Conservation (phyloP, 2,888 invertebrate genomes). For the Drosophila picticornis region DNA sequence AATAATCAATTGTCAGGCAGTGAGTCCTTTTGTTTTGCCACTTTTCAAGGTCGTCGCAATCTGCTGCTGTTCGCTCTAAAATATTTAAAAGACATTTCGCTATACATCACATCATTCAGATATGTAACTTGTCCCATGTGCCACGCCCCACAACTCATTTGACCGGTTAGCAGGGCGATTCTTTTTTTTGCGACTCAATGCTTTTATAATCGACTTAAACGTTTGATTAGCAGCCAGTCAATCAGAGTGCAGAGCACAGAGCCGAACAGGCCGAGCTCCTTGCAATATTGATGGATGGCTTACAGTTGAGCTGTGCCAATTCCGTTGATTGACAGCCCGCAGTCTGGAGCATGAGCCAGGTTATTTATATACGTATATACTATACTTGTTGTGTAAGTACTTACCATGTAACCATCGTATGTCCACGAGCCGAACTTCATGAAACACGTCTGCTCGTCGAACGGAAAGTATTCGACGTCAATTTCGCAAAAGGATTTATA, state of each 20-base stretch:
- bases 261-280: constrained; percentile 12
- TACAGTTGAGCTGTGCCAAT: constrained; percentile 41
- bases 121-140: not conserved
- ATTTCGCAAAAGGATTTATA: constrained; percentile 99
- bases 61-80: constrained; percentile 21
- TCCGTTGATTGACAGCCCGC: constrained; percentile 63
- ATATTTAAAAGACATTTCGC: constrained; percentile 55
- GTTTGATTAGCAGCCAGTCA: constrained; percentile 62
- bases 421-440: constrained; percentile 98
- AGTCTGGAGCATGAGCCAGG: constrained; percentile 24
- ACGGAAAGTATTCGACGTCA: constrained; percentile 97
- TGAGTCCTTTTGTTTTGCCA: constrained; percentile 22
- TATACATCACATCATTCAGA: not conserved
- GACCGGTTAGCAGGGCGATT: constrained; percentile 2
- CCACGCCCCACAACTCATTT: constrained; percentile 20
- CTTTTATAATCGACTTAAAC: constrained; percentile 75
- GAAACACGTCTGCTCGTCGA: constrained; percentile 97
- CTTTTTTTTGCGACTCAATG: constrained; percentile 65
- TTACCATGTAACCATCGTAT: constrained; percentile 96
- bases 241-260: constrained; percentile 28
- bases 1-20: constrained; percentile 39
- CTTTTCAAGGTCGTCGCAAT: constrained; percentile 43
- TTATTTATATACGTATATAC: constrained; percentile 10
- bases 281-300: constrained; percentile 48
- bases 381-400: constrained; percentile 13